These are phyloP conservation scores for Ctenoplectra terminalis DNA, from an alignment of 1,140 invertebrate genomes.

Conservation along the genomic window DNA sequence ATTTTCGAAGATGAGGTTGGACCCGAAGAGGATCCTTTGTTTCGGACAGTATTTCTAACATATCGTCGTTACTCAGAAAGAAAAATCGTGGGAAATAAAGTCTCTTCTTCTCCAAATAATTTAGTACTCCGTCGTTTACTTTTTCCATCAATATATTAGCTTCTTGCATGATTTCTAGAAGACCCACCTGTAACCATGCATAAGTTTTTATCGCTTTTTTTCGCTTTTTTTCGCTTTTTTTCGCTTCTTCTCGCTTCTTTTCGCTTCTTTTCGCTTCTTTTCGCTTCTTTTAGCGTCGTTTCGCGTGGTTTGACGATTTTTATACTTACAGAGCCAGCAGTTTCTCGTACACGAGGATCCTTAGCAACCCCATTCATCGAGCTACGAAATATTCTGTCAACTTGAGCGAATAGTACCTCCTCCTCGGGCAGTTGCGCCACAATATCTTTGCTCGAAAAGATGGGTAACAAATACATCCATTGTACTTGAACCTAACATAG, in stretches of 20 bases:
- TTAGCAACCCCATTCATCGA: slow-evolving; percentile 90
- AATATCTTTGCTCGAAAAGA: slow-evolving; percentile 97
- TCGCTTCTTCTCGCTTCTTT: too few species aligned
- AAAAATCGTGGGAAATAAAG: slow-evolving; percentile 96
- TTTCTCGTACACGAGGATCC: slow-evolving; percentile 90
- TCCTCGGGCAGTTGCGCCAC: slow-evolving; percentile 97
- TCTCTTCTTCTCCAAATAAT: slow-evolving; percentile 96
- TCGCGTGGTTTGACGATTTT: not conserved
- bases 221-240: too few species aligned
- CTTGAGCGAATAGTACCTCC: slow-evolving; percentile 89
- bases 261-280: too few species aligned
- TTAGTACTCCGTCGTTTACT: slow-evolving; percentile 93
- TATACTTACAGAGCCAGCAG: slow-evolving; percentile 85
- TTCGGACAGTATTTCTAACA: slow-evolving; percentile 97
- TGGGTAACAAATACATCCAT: slow-evolving; percentile 96
- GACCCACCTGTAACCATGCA: slow-evolving; percentile 79
- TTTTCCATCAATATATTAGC: slow-evolving; percentile 90
- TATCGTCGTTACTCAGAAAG: slow-evolving; percentile 97
- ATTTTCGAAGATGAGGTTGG: slow-evolving; percentile 96
- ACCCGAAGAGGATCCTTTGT: slow-evolving; percentile 94
- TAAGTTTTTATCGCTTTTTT: not conserved
- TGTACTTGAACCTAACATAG: slow-evolving; percentile 87
- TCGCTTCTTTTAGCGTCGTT: too few species aligned
- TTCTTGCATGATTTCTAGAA: slow-evolving; percentile 89
- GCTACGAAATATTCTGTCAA: slow-evolving; percentile 90